These are phyloP conservation scores for Asteroscopus sphinx DNA, from an alignment of 2,888 invertebrate species.

Conservation along the genomic window DNA sequence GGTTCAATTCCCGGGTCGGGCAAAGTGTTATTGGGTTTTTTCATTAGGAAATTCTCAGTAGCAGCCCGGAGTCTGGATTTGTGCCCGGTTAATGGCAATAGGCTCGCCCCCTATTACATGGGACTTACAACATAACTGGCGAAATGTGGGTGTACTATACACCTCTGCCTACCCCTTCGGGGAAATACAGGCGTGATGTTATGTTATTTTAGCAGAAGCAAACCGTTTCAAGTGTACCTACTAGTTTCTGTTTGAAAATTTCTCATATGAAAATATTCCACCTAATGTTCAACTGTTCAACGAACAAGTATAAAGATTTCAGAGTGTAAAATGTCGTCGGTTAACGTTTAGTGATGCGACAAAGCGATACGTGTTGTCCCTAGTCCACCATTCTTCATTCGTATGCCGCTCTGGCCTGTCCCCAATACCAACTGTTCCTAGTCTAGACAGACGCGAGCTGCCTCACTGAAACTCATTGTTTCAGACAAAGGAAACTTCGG, in stretches of 20 bases:
- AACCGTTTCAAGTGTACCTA: background rate
- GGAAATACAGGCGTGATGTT: no score
- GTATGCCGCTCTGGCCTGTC: slow-evolving; percentile 59
- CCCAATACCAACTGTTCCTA: slow-evolving; percentile 59
- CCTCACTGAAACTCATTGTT: slow-evolving; percentile 69
- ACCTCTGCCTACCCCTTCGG: no score
- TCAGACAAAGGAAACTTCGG: slow-evolving; percentile 67
- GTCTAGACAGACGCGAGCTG: slow-evolving; percentile 61
- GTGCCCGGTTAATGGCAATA: no score
- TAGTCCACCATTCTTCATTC: slow-evolving; percentile 61
- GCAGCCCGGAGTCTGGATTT: no score
- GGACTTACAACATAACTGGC: no score
- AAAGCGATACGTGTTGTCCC: slow-evolving; percentile 44
- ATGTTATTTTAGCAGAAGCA: slow-evolving; percentile 16
- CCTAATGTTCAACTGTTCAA: slow-evolving; percentile 26
- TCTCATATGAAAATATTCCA: slow-evolving; percentile 15
- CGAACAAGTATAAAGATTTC: slow-evolving; percentile 34
- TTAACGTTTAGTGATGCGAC: slow-evolving; percentile 32
- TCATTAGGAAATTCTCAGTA: no score
- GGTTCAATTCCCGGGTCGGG: no score
- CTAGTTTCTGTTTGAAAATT: slow-evolving; percentile 17
- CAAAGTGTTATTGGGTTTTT: no score
- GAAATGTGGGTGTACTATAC: no score
- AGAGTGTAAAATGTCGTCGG: slow-evolving; percentile 44
- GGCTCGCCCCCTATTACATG: no score